Conservation (phyloP, 1,140 invertebrate species). For the Hormaphis cornu region DNA sequence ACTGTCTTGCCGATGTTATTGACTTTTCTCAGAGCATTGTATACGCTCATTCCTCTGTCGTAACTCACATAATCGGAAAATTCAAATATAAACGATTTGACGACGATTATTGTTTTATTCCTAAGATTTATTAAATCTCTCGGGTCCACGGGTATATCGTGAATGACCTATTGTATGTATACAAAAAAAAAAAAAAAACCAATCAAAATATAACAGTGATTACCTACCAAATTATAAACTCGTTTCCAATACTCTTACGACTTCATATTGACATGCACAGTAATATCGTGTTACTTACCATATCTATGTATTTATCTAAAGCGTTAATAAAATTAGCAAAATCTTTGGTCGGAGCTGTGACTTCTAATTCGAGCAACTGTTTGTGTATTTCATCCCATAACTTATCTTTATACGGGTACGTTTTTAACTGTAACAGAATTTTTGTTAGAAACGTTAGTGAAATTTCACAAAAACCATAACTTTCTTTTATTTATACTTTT, state of each 20-base stretch:
- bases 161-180: neutral
- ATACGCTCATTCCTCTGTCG: neutral
- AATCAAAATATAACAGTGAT: too few species aligned
- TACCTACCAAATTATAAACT: too few species aligned
- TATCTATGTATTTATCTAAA: neutral
- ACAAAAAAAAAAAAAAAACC: neutral
- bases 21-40: neutral
- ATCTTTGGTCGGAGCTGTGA: neutral
- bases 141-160: neutral
- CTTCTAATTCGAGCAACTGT: neutral
- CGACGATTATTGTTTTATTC: neutral
- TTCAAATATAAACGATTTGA: neutral
- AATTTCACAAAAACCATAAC: too few species aligned
- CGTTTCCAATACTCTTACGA: too few species aligned
- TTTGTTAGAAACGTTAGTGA: too few species aligned
- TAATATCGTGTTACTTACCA: neutral
- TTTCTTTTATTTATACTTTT: too few species aligned
- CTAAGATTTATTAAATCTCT: neutral
- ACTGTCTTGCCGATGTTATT: neutral
- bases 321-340: neutral
- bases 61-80: neutral
- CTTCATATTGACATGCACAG: conserved; percentile 19
- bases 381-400: neutral
- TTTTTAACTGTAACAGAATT: neutral
- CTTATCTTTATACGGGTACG: conserved; percentile 9